A percentile compares a stretch with the other conserved stretches of the same genome.
phyloP scores from a whole-genome alignment of 2,797 vertebrate species.

The Labroides dimidiatus region DNA sequence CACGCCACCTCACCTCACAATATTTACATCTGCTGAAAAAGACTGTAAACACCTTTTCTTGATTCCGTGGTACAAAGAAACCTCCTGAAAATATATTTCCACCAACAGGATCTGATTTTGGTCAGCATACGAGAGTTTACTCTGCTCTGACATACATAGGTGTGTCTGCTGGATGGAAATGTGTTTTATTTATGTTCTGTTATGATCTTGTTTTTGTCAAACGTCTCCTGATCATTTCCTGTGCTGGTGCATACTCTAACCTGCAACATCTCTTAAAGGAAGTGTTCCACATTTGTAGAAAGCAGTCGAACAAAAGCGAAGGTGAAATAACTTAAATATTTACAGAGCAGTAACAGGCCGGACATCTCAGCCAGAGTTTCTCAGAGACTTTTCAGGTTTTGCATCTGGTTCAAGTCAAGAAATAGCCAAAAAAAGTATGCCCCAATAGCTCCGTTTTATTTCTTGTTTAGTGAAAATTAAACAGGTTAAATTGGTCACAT shows the following conservation, averaged over 20 bases:
- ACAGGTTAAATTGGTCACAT: too few relatives aligned
- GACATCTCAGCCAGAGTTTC: background rate
- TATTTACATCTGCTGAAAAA: conserved; percentile 6
- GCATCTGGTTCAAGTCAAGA: background rate
- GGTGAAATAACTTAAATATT: background rate
- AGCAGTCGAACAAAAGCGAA: background rate
- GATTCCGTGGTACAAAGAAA: too few relatives aligned
- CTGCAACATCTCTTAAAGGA: background rate
- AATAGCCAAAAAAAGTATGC: background rate
- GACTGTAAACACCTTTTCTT: conserved; percentile 14
- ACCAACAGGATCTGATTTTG: background rate
- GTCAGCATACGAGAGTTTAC: background rate
- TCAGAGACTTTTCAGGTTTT: background rate
- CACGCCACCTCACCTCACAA: conserved; percentile 22
- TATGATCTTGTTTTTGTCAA: background rate
- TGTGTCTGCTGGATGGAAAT: background rate
- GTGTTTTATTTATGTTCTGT: background rate
- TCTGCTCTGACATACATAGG: background rate
- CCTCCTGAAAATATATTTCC: background rate
- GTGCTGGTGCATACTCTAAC: background rate
- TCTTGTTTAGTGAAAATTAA: too few relatives aligned
- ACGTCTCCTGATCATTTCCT: background rate
- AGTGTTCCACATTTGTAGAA: background rate
- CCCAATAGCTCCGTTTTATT: conserved; percentile 24
- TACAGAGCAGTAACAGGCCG: background rate